phyloP scores from a whole-genome alignment of 2,888 invertebrate species.

The Caenorhabditis sinica region DNA sequence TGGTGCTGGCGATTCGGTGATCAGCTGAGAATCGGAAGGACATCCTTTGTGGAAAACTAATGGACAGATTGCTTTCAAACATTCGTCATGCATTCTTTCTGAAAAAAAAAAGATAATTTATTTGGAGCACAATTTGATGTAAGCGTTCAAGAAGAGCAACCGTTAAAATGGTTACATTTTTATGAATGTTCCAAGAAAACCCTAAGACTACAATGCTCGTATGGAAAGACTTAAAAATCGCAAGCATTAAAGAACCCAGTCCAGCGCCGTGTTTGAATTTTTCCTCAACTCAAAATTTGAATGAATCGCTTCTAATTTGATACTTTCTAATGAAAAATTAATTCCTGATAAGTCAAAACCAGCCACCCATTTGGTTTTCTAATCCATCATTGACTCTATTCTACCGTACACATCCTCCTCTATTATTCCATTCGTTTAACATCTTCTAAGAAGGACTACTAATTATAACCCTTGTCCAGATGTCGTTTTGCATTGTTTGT shows the following conservation, averaged over 20 bases:
- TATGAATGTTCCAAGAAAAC: too few species aligned
- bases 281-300: too few species aligned
- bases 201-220: too few species aligned
- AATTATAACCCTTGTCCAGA: constrained; percentile 46
- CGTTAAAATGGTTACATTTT: too few species aligned
- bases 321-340: too few species aligned
- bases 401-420: constrained; percentile 15
- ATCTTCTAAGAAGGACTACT: constrained; percentile 30
- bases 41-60: constrained; percentile 82
- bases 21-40: constrained; percentile 79
- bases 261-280: too few species aligned
- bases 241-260: too few species aligned
- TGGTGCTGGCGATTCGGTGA: constrained; percentile 77
- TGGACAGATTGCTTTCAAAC: constrained; percentile 78
- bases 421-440: constrained; percentile 1
- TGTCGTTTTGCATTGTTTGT: constrained; percentile 50
- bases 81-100: constrained; percentile 69
- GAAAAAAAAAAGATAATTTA: constrained; percentile 22
- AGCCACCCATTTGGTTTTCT: neutral
- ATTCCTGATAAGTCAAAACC: neutral
- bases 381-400: neutral
- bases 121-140: neutral
- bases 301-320: too few species aligned
- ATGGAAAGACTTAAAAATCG: too few species aligned
- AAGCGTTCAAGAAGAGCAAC: neutral